Percentiles rank a stretch among this genome's conserved stretches.
Conservation (phyloP, 2,797 vertebrate species). For the Argya squamiceps region DNA sequence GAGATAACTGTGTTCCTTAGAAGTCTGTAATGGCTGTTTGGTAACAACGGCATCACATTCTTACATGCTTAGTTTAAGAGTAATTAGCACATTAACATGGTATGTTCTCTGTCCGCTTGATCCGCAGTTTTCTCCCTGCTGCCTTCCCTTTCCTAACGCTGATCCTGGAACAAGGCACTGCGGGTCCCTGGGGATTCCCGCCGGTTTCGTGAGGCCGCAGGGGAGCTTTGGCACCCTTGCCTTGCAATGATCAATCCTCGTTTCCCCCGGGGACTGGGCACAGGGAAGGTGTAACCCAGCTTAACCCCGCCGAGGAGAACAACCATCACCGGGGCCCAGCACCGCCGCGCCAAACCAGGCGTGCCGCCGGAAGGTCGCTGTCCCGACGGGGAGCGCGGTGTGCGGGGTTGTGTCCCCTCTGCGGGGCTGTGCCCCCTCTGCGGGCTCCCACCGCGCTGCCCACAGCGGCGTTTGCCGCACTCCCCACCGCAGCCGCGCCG, state of each 20-base stretch:
- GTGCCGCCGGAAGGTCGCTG: neutral
- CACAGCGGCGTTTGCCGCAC: rapidly evolving
- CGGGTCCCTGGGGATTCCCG: neutral
- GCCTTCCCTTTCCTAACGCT: neutral
- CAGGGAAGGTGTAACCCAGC: neutral
- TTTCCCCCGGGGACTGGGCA: neutral
- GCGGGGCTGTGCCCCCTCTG: neutral
- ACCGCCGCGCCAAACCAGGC: neutral
- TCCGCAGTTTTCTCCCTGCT: neutral
- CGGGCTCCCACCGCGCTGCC: neutral
- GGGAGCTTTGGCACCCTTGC: neutral
- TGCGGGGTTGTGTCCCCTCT: neutral
- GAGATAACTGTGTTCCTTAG: rapidly evolving
- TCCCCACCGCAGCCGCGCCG: neutral
- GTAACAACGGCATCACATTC: neutral
- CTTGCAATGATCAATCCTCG: rapidly evolving
- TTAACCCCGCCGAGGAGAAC: neutral
- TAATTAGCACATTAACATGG: neutral
- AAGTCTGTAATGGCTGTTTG: neutral
- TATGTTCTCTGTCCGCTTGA: neutral
- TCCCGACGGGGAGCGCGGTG: neutral
- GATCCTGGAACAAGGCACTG: rapidly evolving
- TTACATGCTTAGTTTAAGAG: neutral
- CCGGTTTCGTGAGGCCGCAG: neutral
- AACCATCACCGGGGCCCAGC: neutral